Percentiles rank a stretch among this genome's conserved stretches.
phyloP scores from a whole-genome alignment of 2,797 vertebrate genomes.

The Yasuhikotakia modesta region DNA sequence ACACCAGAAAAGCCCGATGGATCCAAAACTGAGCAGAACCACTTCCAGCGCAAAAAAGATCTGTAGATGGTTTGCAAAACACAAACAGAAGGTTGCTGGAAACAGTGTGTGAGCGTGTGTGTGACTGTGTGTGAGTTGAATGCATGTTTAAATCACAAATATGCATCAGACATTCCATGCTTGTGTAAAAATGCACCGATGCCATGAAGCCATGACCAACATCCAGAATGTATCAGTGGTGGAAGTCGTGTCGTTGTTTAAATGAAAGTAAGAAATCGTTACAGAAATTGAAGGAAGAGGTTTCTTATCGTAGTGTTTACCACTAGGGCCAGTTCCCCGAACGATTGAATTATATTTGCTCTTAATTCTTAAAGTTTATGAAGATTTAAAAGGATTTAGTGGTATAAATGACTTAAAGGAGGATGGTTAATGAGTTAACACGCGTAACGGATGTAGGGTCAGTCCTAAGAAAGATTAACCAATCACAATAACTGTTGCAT shows the following conservation, averaged over 20 bases:
- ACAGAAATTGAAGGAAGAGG: neutral
- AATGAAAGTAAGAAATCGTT: neutral
- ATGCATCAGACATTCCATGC: slow-evolving; percentile 30
- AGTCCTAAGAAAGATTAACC: too few species aligned
- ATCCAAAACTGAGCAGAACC: slow-evolving; percentile 55
- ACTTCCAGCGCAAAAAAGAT: slow-evolving; percentile 71
- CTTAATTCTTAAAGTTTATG: slow-evolving; percentile 1
- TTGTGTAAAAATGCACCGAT: slow-evolving; percentile 26
- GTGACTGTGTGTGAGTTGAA: neutral
- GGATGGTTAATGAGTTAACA: slow-evolving; percentile 2
- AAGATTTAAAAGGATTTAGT: slow-evolving; percentile 1
- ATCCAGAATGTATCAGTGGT: slow-evolving; percentile 33
- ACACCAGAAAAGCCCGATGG: slow-evolving; percentile 64
- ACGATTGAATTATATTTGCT: neutral
- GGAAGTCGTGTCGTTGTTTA: slow-evolving; percentile 35
- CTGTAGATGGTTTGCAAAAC: slow-evolving; percentile 60
- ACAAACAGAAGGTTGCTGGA: slow-evolving; percentile 5
- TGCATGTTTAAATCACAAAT: neutral
- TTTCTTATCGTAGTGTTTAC: neutral
- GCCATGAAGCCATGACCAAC: slow-evolving; percentile 48
- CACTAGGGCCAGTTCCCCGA: neutral
- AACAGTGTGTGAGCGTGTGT: neutral
- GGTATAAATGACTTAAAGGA: neutral
- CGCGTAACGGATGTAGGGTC: neutral
- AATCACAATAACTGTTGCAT: neutral